phyloP scores from a whole-genome alignment of 2,888 invertebrate genomes.

The Resseliella maxima region DNA sequence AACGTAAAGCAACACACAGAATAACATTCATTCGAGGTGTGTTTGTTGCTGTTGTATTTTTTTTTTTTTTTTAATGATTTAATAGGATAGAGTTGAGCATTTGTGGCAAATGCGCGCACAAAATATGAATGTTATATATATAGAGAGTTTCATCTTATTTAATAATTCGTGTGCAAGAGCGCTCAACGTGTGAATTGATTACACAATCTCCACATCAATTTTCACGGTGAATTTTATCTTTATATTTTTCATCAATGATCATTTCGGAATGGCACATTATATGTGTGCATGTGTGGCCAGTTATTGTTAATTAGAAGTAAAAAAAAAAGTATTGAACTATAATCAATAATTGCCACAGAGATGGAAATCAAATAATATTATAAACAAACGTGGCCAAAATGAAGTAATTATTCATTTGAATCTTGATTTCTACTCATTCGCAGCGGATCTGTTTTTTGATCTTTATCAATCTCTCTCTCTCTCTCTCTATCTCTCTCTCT shows the following conservation, averaged over 20 bases:
- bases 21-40: not conserved
- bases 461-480: too few relatives aligned
- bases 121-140: constrained; percentile 31
- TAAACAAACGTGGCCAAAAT: not conserved
- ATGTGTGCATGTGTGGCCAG: not conserved
- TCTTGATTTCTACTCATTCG: not conserved
- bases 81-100: not conserved
- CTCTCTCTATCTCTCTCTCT: too few relatives aligned
- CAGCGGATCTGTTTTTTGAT: not conserved
- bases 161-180: not conserved
- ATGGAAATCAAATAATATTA: not conserved
- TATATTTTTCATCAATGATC: not conserved
- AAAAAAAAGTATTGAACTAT: not conserved
- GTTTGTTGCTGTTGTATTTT: not conserved
- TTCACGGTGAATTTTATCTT: constrained; percentile 16
- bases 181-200: constrained; percentile 13
- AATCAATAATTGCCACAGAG: not conserved
- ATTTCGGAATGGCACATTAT: not conserved
- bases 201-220: not conserved
- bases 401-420: not conserved
- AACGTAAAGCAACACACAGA: not conserved
- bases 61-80: constrained; percentile 2
- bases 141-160: constrained; percentile 2
- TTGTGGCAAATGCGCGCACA: not conserved
- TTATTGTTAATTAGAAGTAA: not conserved